Evolutionary conservation across 2,113 vertebrate genomes (phyloP).

Genomic region (Grammomys dolichurus): DNA sequence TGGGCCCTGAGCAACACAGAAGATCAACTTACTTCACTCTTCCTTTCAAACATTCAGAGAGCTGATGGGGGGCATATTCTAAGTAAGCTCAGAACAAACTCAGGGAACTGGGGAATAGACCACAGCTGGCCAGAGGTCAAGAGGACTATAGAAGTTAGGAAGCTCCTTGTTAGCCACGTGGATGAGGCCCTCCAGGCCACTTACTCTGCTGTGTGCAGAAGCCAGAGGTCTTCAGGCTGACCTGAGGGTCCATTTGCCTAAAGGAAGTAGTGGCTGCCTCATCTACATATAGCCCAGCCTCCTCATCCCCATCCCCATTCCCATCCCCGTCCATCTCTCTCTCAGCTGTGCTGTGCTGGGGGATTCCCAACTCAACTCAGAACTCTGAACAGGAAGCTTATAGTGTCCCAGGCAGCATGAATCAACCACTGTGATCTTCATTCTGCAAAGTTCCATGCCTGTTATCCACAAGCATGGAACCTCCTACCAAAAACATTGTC

Average conservation of each 20-base stretch:
- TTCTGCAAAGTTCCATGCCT: no score
- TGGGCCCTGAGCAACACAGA: slow-evolving; percentile 33
- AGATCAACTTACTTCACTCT: slow-evolving; percentile 70
- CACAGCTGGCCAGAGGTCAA: slow-evolving; percentile 42
- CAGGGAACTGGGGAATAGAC: slow-evolving; percentile 45
- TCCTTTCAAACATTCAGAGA: slow-evolving; percentile 68
- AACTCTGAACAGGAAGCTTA: background rate
- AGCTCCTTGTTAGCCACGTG: background rate
- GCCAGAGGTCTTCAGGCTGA: background rate
- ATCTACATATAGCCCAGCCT: rapidly evolving
- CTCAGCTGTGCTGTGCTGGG: background rate
- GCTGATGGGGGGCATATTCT: slow-evolving; percentile 65
- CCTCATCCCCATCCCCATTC: background rate
- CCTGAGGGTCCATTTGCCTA: background rate
- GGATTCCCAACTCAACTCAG: background rate
- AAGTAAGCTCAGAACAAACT: slow-evolving; percentile 58
- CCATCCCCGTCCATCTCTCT: background rate
- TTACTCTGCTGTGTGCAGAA: background rate
- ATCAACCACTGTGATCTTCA: background rate
- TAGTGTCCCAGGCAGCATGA: background rate
- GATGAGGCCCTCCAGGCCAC: background rate
- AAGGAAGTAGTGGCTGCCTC: rapidly evolving
- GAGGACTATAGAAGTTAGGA: slow-evolving; percentile 43
- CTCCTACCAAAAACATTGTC: background rate
- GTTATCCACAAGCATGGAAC: background rate